Conservation (phyloP, 2,113 vertebrate species). For the Oophaga pumilio region DNA sequence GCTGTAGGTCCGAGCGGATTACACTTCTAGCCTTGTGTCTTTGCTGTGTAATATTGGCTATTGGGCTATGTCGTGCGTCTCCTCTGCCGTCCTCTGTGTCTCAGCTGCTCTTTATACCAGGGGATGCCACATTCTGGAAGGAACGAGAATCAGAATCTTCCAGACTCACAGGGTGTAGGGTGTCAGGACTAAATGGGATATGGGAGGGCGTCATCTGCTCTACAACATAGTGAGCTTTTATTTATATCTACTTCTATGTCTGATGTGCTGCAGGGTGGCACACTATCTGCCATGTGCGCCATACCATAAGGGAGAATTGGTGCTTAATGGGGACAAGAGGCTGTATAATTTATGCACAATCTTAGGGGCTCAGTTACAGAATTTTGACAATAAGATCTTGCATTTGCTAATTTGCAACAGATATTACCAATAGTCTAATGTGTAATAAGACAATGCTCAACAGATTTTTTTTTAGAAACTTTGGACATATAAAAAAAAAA, state of each 20-base stretch:
- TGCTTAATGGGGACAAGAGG: not conserved
- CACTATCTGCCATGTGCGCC: not conserved
- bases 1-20: not conserved
- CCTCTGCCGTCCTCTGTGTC: not conserved
- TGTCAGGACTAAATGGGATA: not conserved
- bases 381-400: not conserved
- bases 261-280: not conserved
- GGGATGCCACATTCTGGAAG: slow-evolving; percentile 16
- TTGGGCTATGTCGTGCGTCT: not conserved
- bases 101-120: not conserved
- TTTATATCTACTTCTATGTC: not conserved
- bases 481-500: too few species aligned
- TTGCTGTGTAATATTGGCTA: not conserved
- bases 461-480: too few species aligned
- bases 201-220: not conserved
- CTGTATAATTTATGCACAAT: not conserved
- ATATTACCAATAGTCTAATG: not conserved
- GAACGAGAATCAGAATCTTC: slow-evolving; percentile 35
- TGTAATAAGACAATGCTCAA: too few species aligned
- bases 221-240: not conserved
- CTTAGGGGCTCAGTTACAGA: not conserved
- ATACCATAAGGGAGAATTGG: not conserved
- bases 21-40: not conserved
- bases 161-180: slow-evolving; percentile 17
- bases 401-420: not conserved